These are phyloP conservation scores for Bagarius yarrelli DNA, from an alignment of 2,113 vertebrate species.

Conservation along the genomic window DNA sequence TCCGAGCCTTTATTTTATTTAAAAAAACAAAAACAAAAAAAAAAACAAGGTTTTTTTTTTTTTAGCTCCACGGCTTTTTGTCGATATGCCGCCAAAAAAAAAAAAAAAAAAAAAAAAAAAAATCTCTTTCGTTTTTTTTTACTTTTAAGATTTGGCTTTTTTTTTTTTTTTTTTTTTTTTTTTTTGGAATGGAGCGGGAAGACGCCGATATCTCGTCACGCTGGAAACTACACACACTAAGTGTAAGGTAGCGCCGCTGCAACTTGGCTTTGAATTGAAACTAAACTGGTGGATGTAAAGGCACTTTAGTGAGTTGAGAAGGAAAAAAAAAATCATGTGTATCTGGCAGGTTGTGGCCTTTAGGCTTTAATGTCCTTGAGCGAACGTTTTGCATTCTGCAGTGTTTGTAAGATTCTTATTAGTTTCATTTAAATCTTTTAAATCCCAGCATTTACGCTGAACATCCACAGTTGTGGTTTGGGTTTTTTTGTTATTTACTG, in stretches of 20 bases:
- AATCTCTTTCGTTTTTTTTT: no score
- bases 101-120: no score
- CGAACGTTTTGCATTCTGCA: constrained; percentile 6
- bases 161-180: neutral
- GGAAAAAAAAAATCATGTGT: constrained; percentile 49
- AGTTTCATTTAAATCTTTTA: neutral
- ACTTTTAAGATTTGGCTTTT: neutral
- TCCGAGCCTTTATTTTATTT: neutral
- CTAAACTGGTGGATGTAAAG: constrained; percentile 42
- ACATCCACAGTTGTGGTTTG: neutral
- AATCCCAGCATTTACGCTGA: neutral
- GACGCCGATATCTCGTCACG: neutral
- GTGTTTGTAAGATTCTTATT: constrained; percentile 5
- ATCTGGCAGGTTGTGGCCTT: constrained; percentile 42
- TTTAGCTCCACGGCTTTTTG: neutral
- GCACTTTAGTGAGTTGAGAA: constrained; percentile 67
- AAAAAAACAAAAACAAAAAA: neutral
- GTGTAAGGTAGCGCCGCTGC: neutral
- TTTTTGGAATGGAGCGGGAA: neutral
- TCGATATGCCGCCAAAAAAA: neutral
- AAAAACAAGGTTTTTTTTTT: neutral
- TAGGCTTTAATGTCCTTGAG: constrained; percentile 38
- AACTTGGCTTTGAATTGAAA: neutral
- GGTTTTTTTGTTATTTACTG: no score
- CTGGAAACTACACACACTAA: neutral